phyloP scores from a whole-genome alignment of 2,113 vertebrate species.

The Microtus oregoni region DNA sequence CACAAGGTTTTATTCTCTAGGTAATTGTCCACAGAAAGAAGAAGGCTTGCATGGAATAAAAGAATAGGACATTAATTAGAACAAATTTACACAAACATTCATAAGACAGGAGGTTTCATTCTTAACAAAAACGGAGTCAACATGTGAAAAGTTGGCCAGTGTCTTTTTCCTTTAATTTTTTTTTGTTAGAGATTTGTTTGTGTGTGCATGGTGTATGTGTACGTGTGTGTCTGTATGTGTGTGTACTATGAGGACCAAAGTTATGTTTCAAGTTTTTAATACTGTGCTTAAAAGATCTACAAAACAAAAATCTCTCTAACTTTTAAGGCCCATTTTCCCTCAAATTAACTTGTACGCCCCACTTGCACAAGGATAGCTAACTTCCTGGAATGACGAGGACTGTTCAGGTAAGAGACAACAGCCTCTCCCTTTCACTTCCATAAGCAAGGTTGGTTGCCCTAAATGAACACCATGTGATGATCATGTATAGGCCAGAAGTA shows the following conservation, averaged over 20 bases:
- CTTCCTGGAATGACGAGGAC: background rate
- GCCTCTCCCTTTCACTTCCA: background rate
- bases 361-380: background rate
- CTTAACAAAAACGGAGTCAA: background rate
- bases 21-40: background rate
- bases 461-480: too few species aligned
- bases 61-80: background rate
- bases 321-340: background rate
- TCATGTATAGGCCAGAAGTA: background rate
- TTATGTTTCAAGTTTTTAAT: background rate
- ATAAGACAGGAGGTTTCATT: background rate
- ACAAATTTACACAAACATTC: background rate
- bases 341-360: background rate
- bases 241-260: background rate
- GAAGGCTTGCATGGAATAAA: background rate
- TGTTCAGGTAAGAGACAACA: background rate
- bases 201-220: background rate
- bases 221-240: background rate
- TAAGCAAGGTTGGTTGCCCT: background rate
- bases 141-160: background rate
- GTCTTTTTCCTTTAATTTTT: slow-evolving; percentile 50
- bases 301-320: background rate
- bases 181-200: slow-evolving; percentile 32
- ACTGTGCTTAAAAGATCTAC: background rate
- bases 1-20: background rate